These are phyloP conservation scores for Eretmochelys imbricata DNA, from an alignment of 2,113 vertebrate species.

Conservation along the genomic window DNA sequence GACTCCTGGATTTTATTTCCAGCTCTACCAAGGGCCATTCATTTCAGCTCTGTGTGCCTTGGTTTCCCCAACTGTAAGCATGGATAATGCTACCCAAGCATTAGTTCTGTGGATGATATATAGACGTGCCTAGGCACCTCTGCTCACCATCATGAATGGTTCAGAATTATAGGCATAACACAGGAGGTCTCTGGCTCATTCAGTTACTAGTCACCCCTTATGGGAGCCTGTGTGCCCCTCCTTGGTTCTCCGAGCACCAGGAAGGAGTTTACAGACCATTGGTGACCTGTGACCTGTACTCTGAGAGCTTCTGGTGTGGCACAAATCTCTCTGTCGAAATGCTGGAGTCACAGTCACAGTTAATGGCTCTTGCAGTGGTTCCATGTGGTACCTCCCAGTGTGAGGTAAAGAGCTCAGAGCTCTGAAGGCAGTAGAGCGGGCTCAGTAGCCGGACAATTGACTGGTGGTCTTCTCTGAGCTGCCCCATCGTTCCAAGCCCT, in stretches of 20 bases:
- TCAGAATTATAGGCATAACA: not conserved
- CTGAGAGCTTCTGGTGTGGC: not conserved
- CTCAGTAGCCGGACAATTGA: not conserved
- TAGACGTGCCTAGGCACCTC: not conserved
- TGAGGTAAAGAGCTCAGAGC: not conserved
- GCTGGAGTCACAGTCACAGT: not conserved
- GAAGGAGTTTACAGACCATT: not conserved
- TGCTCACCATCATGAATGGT: not conserved
- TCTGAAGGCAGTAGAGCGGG: not conserved
- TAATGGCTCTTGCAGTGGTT: not conserved
- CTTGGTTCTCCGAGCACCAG: not conserved
- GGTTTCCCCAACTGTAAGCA: not conserved
- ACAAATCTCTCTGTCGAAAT: not conserved
- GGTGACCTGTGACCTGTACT: not conserved
- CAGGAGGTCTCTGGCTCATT: not conserved
- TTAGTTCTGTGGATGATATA: not conserved
- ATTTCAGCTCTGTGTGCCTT: not conserved
- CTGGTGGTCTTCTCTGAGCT: not conserved
- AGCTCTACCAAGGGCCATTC: not conserved
- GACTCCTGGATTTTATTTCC: not conserved
- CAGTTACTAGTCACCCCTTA: not conserved
- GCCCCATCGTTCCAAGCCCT: not conserved
- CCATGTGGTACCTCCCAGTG: not conserved
- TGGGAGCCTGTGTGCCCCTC: not conserved
- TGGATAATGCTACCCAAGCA: not conserved